Conservation (phyloP, 64 coral and sea anemone genomes). For the Pocillopora damicornis region DNA sequence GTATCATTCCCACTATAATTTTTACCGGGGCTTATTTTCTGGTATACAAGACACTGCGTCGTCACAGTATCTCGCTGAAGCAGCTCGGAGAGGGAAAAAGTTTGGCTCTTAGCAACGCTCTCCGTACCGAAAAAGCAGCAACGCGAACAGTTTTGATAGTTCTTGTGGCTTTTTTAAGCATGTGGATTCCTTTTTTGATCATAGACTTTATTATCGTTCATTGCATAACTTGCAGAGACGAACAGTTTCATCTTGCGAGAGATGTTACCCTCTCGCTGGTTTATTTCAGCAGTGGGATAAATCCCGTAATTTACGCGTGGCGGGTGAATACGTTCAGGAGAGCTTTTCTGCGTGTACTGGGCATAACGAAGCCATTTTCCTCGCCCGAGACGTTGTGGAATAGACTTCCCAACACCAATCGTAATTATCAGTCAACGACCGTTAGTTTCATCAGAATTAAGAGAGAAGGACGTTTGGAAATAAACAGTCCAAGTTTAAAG, state of each 20-base stretch:
- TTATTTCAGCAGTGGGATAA: conserved; percentile 54
- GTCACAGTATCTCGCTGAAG: conserved; percentile 1
- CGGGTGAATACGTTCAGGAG: conserved; percentile 16
- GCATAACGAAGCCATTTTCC: background rate
- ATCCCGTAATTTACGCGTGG: conserved; percentile 50
- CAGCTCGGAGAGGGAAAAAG: background rate
- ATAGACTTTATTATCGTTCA: conserved; percentile 47
- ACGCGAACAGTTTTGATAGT: conserved; percentile 46
- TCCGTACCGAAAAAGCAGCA: conserved; percentile 29
- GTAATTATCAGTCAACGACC: no score
- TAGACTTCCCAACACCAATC: background rate
- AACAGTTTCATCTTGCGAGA: conserved; percentile 22
- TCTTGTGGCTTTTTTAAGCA: conserved; percentile 1
- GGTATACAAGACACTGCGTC: conserved; percentile 23
- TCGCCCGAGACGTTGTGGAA: background rate
- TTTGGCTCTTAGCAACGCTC: background rate
- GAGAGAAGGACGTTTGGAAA: no score
- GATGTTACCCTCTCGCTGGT: conserved; percentile 40
- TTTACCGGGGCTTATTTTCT: conserved; percentile 31
- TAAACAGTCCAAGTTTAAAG: no score
- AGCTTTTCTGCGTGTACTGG: conserved; percentile 26
- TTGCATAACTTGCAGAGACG: conserved; percentile 29
- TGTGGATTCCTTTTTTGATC: conserved; percentile 48
- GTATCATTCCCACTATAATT: conserved; percentile 13
- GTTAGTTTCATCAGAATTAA: no score